Conservation (phyloP, 2,113 vertebrate species). For the Okapia johnstoni region DNA sequence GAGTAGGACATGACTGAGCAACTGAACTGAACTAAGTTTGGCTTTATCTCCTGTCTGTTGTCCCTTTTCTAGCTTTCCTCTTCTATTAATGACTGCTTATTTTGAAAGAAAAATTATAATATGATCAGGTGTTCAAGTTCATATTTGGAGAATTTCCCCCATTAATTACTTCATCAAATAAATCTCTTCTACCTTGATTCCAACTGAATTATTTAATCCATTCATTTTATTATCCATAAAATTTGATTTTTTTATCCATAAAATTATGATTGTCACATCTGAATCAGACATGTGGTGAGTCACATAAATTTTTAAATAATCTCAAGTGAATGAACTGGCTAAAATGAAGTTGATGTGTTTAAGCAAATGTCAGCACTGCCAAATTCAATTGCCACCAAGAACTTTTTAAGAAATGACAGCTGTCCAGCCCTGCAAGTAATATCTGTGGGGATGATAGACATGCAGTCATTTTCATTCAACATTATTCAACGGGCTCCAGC, state of each 20-base stretch:
- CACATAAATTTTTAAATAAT: background rate
- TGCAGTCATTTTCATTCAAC: background rate
- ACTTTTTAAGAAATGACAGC: background rate
- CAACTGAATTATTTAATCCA: background rate
- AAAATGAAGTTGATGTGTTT: background rate
- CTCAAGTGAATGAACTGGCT: background rate
- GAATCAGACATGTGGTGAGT: background rate
- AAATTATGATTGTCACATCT: background rate
- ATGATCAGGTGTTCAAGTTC: background rate
- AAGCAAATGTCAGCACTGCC: background rate
- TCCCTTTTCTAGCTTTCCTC: background rate
- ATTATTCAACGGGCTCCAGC: background rate
- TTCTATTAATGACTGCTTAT: background rate
- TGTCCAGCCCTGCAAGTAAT: background rate
- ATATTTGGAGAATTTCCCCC: background rate
- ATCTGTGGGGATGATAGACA: background rate
- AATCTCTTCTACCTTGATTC: background rate
- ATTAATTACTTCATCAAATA: background rate
- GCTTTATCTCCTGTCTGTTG: background rate
- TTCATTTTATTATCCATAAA: background rate
- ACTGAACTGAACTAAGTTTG: background rate
- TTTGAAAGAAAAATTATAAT: background rate
- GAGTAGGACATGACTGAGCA: background rate
- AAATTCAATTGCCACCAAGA: background rate
- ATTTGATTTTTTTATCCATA: background rate